Conservation (phyloP, 2,113 vertebrate species). For the Euleptes europaea region DNA sequence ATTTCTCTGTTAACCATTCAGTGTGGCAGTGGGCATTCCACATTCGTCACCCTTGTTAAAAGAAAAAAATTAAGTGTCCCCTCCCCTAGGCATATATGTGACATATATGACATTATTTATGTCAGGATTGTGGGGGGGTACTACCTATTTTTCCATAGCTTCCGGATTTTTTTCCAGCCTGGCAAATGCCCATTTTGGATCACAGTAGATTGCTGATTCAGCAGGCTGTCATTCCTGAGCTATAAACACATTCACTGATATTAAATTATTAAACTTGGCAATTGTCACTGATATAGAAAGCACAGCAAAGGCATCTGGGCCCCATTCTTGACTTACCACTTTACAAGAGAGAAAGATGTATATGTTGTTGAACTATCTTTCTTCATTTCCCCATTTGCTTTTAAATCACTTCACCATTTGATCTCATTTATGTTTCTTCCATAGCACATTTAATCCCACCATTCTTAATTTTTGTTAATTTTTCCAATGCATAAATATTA, state of each 20-base stretch:
- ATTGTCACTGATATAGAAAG: background rate
- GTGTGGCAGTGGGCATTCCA: background rate
- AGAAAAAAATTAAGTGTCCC: background rate
- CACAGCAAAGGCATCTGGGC: background rate
- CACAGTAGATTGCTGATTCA: background rate
- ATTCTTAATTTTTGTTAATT: too few relatives aligned
- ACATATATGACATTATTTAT: background rate
- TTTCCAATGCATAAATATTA: too few relatives aligned
- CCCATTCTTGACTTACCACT: background rate
- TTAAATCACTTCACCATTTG: too few relatives aligned
- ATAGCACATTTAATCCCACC: too few relatives aligned
- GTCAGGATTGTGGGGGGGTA: background rate
- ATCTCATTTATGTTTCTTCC: too few relatives aligned
- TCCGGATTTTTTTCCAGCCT: background rate
- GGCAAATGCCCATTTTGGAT: background rate
- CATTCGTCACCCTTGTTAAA: background rate
- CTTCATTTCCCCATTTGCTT: too few relatives aligned
- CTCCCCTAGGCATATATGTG: background rate
- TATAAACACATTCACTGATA: background rate
- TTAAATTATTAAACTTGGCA: background rate
- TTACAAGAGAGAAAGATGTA: background rate
- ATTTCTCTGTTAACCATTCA: too few relatives aligned
- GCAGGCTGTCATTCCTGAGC: background rate
- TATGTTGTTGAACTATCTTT: too few relatives aligned
- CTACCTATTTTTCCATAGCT: background rate